Base-by-base conservation (phyloP, 2,113 vertebrate species). In the Pholis gunnellus region DNA sequence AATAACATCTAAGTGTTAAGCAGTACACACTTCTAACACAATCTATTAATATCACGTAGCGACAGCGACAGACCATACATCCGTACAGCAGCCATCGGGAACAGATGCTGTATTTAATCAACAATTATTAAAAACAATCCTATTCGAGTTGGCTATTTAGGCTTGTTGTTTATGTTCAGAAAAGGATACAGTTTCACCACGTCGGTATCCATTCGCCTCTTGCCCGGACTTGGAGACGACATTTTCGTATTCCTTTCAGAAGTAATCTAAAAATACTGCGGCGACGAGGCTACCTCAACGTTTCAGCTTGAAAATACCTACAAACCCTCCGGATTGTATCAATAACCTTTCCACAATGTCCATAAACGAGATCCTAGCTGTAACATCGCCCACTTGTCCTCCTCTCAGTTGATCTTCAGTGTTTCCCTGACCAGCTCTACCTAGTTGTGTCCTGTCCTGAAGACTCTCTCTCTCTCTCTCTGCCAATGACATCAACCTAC, bases 151-250 rank as follows among this genome's bases (percentile, higher is more conserved):
- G 44, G 27, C 72, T 65, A 50, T 83, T 65, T 75, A 5, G 22
- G 25, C n/a, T 78, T 88, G 84, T 86, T 92, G 90, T 94, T 91
- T 90, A 87, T 86, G 81, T 88, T 89, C 48, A 48, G 20, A 82
- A 96, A 88, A 98, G 97, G 98, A 99, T 99, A 99, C 98, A 99
- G 97, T 96, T 99, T 99, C 95, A 99, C 98, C 96, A 99, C 98
- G 95, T 99, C 98, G 95, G 98, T 99, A 92, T 99, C 98, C 98
- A 99, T 99, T 96, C 98, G 97, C 95, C 98, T 96, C 96, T 99
- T 99, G 94, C 97, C 98, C 91, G 98, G 98, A 96, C 97, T 99
- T 93, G 98, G 98, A 96, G 98, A 99, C 96, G 98, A 99, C 98
- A 99, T 99, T 75, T 91, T 92, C 85, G 84, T 91, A 79, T 94